phyloP scores from a whole-genome alignment of 2,797 vertebrate genomes.

The Capromys pilorides region DNA sequence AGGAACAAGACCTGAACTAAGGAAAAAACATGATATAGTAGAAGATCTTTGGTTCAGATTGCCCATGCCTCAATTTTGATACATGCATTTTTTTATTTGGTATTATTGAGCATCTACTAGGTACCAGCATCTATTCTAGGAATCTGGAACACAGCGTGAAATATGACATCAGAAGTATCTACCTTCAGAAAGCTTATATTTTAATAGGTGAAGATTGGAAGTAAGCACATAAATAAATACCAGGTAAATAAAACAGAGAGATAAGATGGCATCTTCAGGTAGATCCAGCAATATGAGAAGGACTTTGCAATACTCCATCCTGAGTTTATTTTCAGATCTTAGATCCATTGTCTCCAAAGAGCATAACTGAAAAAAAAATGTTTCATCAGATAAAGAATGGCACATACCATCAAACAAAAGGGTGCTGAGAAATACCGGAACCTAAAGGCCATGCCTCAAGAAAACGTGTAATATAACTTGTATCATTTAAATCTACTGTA shows the following conservation, averaged over 20 bases:
- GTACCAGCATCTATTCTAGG: background rate
- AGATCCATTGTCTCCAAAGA: background rate
- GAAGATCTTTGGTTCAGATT: background rate
- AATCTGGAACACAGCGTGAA: background rate
- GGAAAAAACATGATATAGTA: background rate
- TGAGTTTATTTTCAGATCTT: conserved; percentile 33
- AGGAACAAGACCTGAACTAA: background rate
- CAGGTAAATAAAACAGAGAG: background rate
- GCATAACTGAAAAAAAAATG: background rate
- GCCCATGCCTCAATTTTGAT: background rate
- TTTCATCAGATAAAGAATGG: background rate
- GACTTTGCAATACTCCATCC: background rate
- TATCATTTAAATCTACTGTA: conserved; percentile 31
- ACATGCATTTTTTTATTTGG: background rate
- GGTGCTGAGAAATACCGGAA: background rate
- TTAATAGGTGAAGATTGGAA: background rate
- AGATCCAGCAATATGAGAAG: background rate
- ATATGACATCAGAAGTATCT: background rate
- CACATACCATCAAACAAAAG: background rate
- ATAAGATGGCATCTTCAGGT: background rate
- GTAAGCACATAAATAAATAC: background rate
- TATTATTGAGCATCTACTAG: background rate
- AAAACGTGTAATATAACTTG: background rate
- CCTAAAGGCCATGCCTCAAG: background rate
- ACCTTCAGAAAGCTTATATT: background rate